Conservation (phyloP, 1,140 invertebrate species). For the Diachasmimorpha longicaudata region DNA sequence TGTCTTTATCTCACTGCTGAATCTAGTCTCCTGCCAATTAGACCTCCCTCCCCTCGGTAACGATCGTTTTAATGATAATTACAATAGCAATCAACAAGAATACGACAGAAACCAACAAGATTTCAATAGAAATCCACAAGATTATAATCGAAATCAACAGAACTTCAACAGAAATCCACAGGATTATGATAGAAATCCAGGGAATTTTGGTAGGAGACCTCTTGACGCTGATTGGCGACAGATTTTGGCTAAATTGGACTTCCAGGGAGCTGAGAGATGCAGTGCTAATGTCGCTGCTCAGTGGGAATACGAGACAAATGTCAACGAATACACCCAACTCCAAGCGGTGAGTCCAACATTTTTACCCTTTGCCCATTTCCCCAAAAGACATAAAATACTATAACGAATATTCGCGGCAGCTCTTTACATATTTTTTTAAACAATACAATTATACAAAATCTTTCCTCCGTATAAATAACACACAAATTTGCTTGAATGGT, state of each 20-base stretch:
- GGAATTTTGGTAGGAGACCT: constrained; percentile 17
- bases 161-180: constrained; percentile 12
- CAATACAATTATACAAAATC: too few relatives aligned
- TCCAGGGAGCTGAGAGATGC: constrained; percentile 76
- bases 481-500: too few relatives aligned
- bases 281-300: constrained; percentile 82
- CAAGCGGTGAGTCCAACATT: constrained; percentile 74
- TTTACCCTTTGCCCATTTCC: neutral
- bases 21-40: constrained; percentile 43
- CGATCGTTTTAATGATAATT: constrained; percentile 25
- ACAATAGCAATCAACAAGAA: constrained; percentile 27
- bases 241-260: constrained; percentile 73
- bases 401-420: too few relatives aligned
- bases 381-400: too few relatives aligned
- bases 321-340: constrained; percentile 80
- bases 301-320: constrained; percentile 88
- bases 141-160: neutral
- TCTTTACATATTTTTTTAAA: too few relatives aligned
- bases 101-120: constrained; percentile 39
- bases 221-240: constrained; percentile 47
- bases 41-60: constrained; percentile 50
- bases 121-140: constrained; percentile 1
- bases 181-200: neutral
- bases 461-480: too few relatives aligned
- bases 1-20: constrained; percentile 5